Evolutionary conservation across 2,797 vertebrate genomes (phyloP).

Genomic region (Sebastes minor): DNA sequence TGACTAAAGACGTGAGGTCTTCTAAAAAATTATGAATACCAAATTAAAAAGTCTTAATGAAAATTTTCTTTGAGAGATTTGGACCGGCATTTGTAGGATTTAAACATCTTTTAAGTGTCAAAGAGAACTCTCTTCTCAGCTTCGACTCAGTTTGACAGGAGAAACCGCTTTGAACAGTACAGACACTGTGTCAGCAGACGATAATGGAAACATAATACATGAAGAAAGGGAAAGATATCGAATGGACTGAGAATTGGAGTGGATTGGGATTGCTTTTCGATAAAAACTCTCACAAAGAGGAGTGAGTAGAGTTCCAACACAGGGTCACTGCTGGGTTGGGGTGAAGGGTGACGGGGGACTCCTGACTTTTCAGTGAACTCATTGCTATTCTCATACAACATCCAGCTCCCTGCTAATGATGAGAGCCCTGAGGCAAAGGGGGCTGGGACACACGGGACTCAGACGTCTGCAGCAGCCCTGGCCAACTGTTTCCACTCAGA

Average conservation of each 20-base stretch:
- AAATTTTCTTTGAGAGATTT: background rate
- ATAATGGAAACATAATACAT: slow-evolving; percentile 15
- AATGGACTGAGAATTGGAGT: slow-evolving; percentile 3
- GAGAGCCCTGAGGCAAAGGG: slow-evolving; percentile 65
- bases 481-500: slow-evolving; percentile 72
- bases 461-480: slow-evolving; percentile 60
- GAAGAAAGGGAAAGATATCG: slow-evolving; percentile 8
- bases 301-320: background rate
- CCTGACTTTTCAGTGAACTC: slow-evolving; percentile 76
- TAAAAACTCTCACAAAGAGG: background rate
- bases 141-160: slow-evolving; percentile 16
- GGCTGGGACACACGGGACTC: slow-evolving; percentile 43
- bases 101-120: slow-evolving; percentile 18
- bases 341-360: slow-evolving; percentile 19
- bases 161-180: background rate
- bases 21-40: slow-evolving; percentile 34
- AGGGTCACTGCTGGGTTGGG: slow-evolving; percentile 38
- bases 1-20: slow-evolving; percentile 23
- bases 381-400: slow-evolving; percentile 69
- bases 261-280: slow-evolving; percentile 1
- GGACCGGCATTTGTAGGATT: background rate
- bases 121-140: background rate
- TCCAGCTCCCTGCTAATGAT: slow-evolving; percentile 66
- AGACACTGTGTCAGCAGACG: background rate
- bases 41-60: background rate